phyloP scores from a whole-genome alignment of 2,113 vertebrate genomes.

The Columba livia region DNA sequence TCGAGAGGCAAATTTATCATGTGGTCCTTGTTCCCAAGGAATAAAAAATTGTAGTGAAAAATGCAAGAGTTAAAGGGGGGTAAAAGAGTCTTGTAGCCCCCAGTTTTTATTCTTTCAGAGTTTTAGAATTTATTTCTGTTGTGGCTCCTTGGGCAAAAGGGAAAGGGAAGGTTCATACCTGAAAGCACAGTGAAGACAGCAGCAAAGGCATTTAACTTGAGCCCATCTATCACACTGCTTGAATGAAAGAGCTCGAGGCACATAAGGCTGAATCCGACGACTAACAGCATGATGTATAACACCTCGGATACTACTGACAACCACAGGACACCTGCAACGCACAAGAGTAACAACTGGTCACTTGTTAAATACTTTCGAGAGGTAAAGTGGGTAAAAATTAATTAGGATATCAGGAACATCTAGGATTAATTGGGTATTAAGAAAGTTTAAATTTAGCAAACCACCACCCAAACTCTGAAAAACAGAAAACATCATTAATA shows the following conservation, averaged over 20 bases:
- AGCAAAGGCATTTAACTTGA: constrained; percentile 97
- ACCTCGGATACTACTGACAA: constrained; percentile 94
- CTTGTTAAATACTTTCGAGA: background rate
- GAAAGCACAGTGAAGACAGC: constrained; percentile 98
- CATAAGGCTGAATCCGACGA: constrained; percentile 97
- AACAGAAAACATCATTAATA: background rate
- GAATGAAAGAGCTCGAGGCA: constrained; percentile 96
- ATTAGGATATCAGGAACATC: background rate
- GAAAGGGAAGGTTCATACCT: constrained; percentile 74
- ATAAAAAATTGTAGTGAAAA: background rate
- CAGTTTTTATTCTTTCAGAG: background rate
- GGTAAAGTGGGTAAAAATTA: background rate
- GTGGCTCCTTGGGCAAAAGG: background rate
- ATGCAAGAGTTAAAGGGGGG: background rate
- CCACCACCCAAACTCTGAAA: background rate
- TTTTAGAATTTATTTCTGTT: background rate
- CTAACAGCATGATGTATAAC: constrained; percentile 93
- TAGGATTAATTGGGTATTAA: background rate
- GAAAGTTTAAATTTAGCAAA: background rate
- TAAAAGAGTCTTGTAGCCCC: background rate
- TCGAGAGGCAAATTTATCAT: background rate
- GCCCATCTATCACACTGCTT: constrained; percentile 94
- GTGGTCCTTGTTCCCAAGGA: background rate
- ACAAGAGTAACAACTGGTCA: constrained; percentile 4
- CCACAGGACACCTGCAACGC: constrained; percentile 90